Base-by-base conservation (phyloP, 2,888 invertebrate species). In the Palloptera scutellata region DNA sequence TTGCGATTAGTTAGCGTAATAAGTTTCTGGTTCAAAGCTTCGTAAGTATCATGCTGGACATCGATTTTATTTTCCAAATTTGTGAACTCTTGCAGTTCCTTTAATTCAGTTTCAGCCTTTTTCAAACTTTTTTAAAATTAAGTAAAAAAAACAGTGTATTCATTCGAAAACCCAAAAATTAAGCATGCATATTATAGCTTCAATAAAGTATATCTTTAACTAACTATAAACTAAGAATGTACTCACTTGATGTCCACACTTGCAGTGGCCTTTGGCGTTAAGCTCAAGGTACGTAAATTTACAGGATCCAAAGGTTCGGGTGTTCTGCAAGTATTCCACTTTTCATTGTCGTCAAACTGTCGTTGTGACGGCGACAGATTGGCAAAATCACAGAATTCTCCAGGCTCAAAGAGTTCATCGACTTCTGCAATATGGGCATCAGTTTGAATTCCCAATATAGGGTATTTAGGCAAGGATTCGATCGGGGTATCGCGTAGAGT, bases 81-180 rank as follows among this genome's bases (percentile, higher is more conserved):
- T 1, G 90, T 89, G 69, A 88, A 86, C 74, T 89, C 88, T 62
- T 86, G 82, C 15, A 91, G 83, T 66, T 88, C 87, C 71, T 86
- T 81, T 1, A 87, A 85, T 71, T 89, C 88, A 62, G 84, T 85
- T 71, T 88, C 87, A 5, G 89, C 85, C 67, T 83, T 76, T 73
- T 83, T 83, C 1, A 87, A 86, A 75, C 87, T 87, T 10, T 10
- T n/a, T 10, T 11, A n/a, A 10, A 48, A 10, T 4, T n/a, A n/a
- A n/a, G n/a, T 11, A 11, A 48, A 48, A 13, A 48, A 48, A 15
- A 48, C 5, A 1, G 4, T 48, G 48, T 45, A 12, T 45, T 45
- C 10, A 45, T 13, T 45, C 1, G 15, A n/a, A n/a, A 1, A 48
- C 5, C 15, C 48, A 48, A n/a, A 10, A 6, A 48, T 48, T 48